Base-by-base conservation (phyloP, 2,113 vertebrate genomes). In the Hyla sarda region DNA sequence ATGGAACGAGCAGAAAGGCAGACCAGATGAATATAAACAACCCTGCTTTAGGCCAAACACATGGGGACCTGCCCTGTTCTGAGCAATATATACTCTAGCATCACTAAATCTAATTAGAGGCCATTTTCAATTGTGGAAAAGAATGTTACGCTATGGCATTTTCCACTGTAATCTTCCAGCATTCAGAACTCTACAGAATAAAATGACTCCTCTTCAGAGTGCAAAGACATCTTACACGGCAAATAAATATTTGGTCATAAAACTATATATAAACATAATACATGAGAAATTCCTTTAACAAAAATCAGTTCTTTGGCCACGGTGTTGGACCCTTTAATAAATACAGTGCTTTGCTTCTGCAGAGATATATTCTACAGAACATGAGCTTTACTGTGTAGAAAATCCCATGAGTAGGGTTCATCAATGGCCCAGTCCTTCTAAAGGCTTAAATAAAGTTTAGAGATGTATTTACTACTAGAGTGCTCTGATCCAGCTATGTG, bases 201-300 rank as follows among this genome's bases (percentile, higher is more conserved):
- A 47, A 45, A 4, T 45, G 37, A 75, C 41, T 25, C 37, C 37
- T 74, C 37, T 30, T n/a, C n/a, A 76, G 73, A 76, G 25, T 3
- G 14, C 45, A 48, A 45, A 28, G 16, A 32, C 50, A 52, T 52
- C 9, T 77, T 21, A 4, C 25, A 52, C 21, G 48, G 25, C 47
- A 30, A 52, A 77, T 21, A 52, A 76, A 50, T 76, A 50, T 52
- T 30, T 76, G 47, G 67, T 76, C 47, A 74, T 30, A 76, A 77
- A 77, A 52, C 48, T 5, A 54, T 16, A 23, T 52, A 52, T 5
- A 28, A 48, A 25, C 48, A 28, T n/a, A 76, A 77, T 21, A 77
- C 65, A 69, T 19, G 32, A 69, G 34, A 17, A 69, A 19, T 34
- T 65, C 1, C 1, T 58, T 25, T 32, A 17, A 67, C 16, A 32